Evolutionary conservation across 2,888 invertebrate genomes (phyloP).

Genomic region (Eudasyphora cyanicolor): DNA sequence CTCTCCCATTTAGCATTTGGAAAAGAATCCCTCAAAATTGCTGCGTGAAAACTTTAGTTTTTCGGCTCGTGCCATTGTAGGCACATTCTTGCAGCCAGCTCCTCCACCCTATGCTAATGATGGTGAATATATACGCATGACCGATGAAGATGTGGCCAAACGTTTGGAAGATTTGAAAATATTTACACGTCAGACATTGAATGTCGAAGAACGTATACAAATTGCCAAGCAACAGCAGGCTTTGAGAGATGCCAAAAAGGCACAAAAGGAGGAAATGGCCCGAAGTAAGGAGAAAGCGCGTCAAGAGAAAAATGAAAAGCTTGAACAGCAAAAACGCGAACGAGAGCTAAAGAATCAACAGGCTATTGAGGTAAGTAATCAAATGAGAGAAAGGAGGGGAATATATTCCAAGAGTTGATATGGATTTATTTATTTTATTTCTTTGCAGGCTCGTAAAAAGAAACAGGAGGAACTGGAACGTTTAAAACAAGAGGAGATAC

Average conservation of each 20-base stretch:
- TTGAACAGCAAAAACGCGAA: conserved; percentile 90
- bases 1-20: conserved; percentile 84
- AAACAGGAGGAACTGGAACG: conserved; percentile 92
- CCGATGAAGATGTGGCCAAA: conserved; percentile 90
- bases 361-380: conserved; percentile 92
- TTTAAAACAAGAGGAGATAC: conserved; percentile 90
- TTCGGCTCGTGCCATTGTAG: conserved; percentile 92
- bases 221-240: conserved; percentile 87
- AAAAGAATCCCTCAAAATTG: conserved; percentile 85
- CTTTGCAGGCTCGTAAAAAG: conserved; percentile 88
- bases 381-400: conserved; percentile 44
- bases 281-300: conserved; percentile 82
- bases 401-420: background rate
- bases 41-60: conserved; percentile 95
- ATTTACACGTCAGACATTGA: conserved; percentile 84
- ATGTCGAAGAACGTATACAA: conserved; percentile 89
- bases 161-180: conserved; percentile 86
- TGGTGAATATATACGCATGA: conserved; percentile 88
- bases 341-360: conserved; percentile 92
- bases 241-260: conserved; percentile 87
- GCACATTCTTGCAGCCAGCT: conserved; percentile 93
- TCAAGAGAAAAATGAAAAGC: conserved; percentile 88
- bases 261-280: conserved; percentile 84
- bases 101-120: conserved; percentile 83
- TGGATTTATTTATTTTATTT: background rate